These are phyloP conservation scores for Planococcus citri DNA, from an alignment of 1,140 invertebrate genomes.

Conservation along the genomic window DNA sequence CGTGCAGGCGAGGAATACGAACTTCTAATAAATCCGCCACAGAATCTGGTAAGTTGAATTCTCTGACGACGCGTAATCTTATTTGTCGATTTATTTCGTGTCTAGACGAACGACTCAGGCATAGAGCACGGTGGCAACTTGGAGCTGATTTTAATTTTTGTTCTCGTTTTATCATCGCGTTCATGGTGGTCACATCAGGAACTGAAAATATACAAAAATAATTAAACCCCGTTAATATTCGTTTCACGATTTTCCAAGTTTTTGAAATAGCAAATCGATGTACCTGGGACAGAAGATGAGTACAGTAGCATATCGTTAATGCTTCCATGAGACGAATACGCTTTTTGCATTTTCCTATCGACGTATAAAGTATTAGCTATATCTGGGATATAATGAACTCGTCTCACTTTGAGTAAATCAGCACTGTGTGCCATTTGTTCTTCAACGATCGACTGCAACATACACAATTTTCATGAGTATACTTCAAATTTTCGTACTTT, in stretches of 20 bases:
- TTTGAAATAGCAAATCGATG: background rate
- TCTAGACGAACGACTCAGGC: conserved; percentile 58
- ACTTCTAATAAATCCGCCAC: conserved; percentile 72
- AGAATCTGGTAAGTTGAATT: conserved; percentile 85
- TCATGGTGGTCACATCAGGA: conserved; percentile 57
- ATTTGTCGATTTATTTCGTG: conserved; percentile 65
- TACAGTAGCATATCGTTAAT: conserved; percentile 9
- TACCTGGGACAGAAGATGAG: conserved; percentile 11
- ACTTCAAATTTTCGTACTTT: no score
- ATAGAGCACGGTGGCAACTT: conserved; percentile 60
- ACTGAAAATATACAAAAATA: conserved; percentile 36
- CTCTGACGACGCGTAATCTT: conserved; percentile 74
- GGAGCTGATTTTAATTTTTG: conserved; percentile 69
- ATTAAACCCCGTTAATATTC: background rate
- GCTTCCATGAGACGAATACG: conserved; percentile 16
- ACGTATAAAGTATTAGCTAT: conserved; percentile 91
- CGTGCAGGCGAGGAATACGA: background rate
- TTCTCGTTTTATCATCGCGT: conserved; percentile 74
- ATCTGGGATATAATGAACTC: conserved; percentile 47
- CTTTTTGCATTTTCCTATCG: conserved; percentile 36
- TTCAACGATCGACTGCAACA: conserved; percentile 49
- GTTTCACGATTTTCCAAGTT: background rate
- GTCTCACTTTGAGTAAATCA: conserved; percentile 46
- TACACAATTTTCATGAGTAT: background rate
- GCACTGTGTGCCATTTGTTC: conserved; percentile 68